A percentile compares a stretch with the other conserved stretches of the same genome.
Evolutionary conservation across 2,797 vertebrate genomes (phyloP).

Genomic region (Emydoidea blandingii): DNA sequence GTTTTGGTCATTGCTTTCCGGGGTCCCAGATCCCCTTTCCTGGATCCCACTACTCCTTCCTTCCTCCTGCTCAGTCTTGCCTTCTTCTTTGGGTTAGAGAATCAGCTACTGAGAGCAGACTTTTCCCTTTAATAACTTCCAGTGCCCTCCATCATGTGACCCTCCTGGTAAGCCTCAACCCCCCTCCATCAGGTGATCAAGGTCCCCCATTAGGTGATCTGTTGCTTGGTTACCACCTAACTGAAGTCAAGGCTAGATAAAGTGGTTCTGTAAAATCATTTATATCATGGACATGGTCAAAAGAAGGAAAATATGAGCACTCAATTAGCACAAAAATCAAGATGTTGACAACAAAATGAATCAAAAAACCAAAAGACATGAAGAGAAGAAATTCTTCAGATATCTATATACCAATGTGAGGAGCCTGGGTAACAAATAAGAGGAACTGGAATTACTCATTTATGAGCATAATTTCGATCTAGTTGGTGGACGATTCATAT

Average conservation of each 20-base stretch:
- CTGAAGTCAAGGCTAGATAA: background rate
- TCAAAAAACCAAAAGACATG: background rate
- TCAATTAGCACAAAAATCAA: background rate
- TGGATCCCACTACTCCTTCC: background rate
- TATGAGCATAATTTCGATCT: background rate
- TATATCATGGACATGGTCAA: background rate
- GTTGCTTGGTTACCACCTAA: background rate
- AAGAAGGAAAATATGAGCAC: background rate
- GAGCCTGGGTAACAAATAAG: background rate
- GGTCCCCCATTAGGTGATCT: background rate
- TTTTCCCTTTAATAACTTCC: background rate
- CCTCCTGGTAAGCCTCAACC: background rate
- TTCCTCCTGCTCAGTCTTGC: background rate
- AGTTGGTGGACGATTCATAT: background rate
- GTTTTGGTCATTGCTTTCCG: rapidly evolving
- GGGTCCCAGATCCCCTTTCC: background rate
- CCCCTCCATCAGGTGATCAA: background rate
- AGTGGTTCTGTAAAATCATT: slow-evolving; percentile 13
- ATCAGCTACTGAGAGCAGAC: background rate
- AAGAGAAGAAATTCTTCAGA: background rate
- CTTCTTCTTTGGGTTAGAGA: background rate
- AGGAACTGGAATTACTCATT: background rate
- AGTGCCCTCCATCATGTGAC: background rate
- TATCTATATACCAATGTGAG: background rate
- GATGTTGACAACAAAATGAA: background rate